Conservation (phyloP, 2,797 vertebrate genomes). For the Hafferia zeledoni region DNA sequence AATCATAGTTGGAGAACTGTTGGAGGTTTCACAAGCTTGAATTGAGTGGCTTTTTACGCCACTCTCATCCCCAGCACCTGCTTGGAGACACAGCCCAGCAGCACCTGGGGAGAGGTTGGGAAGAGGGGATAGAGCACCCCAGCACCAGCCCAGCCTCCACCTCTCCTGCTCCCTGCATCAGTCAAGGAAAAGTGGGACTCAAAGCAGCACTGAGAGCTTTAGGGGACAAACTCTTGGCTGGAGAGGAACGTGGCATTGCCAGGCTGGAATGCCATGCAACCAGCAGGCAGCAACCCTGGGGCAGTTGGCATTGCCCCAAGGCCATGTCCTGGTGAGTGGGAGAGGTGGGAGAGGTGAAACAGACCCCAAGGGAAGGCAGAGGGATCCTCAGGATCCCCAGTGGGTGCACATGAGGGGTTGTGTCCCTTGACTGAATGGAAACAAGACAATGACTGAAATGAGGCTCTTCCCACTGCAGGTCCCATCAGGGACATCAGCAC, state of each 20-base stretch:
- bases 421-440: not conserved
- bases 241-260: not conserved
- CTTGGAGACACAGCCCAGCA: accelerated
- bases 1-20: not conserved
- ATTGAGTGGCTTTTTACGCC: not conserved
- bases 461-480: not conserved
- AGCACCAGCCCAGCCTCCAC: not conserved
- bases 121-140: not conserved
- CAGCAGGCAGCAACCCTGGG: not conserved
- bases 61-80: not conserved
- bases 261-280: not conserved
- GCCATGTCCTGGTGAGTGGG: not conserved
- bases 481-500: not conserved
- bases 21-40: not conserved
- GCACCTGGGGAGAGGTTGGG: not conserved
- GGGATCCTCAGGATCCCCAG: accelerated
- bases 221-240: not conserved
- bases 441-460: not conserved
- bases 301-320: accelerated
- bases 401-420: not conserved
- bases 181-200: not conserved
- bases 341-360: not conserved
- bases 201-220: not conserved
- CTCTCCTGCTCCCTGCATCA: not conserved
- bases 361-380: not conserved